Conservation (phyloP, 2,113 vertebrate species). For the Diphyllodes magnificus region DNA sequence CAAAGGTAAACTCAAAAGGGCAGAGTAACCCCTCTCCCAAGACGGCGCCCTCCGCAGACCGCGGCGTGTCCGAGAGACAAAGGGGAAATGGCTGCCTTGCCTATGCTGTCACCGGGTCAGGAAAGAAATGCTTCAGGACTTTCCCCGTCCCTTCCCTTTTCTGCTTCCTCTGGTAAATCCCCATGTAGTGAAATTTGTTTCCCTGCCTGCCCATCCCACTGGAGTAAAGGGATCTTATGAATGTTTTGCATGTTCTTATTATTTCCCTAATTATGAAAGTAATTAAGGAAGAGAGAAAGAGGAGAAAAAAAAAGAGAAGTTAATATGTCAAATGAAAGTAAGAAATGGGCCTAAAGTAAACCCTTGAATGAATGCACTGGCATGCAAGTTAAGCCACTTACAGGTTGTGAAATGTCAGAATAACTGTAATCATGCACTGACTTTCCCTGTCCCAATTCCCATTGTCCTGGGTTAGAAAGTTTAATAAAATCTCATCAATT, state of each 20-base stretch:
- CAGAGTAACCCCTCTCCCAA: not conserved
- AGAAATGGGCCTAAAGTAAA: not conserved
- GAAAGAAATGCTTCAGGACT: not conserved
- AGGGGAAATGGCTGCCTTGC: not conserved
- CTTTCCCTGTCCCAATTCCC: not conserved
- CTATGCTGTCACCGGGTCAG: not conserved
- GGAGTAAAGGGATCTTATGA: not conserved
- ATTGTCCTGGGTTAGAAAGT: not conserved
- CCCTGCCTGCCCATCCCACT: not conserved
- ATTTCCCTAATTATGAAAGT: not conserved
- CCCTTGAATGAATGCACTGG: not conserved
- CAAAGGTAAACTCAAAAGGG: not conserved
- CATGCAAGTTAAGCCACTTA: not conserved
- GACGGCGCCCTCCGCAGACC: fast-evolving
- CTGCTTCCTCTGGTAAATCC: not conserved
- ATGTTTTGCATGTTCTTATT: not conserved
- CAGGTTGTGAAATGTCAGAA: not conserved
- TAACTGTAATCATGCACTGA: not conserved
- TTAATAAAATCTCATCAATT: not conserved
- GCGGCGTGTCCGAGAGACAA: not conserved
- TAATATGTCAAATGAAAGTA: not conserved
- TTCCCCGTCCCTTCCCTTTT: not conserved
- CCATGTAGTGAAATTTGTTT: not conserved
- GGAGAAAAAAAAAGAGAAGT: not conserved
- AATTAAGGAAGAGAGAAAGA: not conserved